Percentiles rank a stretch among this genome's conserved stretches.
Conservation (phyloP, 2,888 invertebrate species). For the Aphodius sticticus region DNA sequence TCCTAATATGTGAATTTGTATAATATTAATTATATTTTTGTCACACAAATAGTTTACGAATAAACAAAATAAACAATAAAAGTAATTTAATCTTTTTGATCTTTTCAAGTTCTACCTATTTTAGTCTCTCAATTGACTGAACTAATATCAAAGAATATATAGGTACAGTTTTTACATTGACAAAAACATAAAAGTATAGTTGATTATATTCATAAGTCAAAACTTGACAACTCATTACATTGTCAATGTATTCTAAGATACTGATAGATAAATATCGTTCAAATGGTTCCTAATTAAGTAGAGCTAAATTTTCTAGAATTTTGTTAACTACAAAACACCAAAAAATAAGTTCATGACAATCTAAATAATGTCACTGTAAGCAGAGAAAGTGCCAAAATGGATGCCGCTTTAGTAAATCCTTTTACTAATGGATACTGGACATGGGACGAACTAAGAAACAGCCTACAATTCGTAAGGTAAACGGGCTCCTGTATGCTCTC, state of each 20-base stretch:
- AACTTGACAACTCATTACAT: background rate
- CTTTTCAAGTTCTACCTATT: too few relatives aligned
- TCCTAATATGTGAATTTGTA: too few relatives aligned
- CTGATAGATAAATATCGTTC: conserved; percentile 11
- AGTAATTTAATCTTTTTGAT: too few relatives aligned
- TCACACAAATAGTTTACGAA: too few relatives aligned
- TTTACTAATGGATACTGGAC: conserved; percentile 62
- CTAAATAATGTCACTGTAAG: background rate
- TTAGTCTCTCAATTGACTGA: too few relatives aligned
- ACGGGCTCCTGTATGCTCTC: conserved; percentile 46
- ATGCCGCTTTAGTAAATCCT: conserved; percentile 28
- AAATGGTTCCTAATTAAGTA: background rate
- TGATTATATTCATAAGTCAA: background rate
- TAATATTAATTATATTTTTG: too few relatives aligned
- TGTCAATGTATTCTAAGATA: background rate
- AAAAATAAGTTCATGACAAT: background rate
- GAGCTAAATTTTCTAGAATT: background rate
- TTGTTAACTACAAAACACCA: background rate
- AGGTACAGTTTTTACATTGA: too few relatives aligned
- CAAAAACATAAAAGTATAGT: too few relatives aligned
- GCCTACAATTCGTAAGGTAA: conserved; percentile 47
- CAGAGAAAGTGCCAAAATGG: conserved; percentile 26
- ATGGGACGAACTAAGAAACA: conserved; percentile 59
- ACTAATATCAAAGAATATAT: too few relatives aligned
- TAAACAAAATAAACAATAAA: too few relatives aligned